Evolutionary conservation across 64 coral and sea anemone genomes (phyloP), one percentile per base, ranked within the genome.

Genomic region (Catalaphyllia jardinei): DNA sequence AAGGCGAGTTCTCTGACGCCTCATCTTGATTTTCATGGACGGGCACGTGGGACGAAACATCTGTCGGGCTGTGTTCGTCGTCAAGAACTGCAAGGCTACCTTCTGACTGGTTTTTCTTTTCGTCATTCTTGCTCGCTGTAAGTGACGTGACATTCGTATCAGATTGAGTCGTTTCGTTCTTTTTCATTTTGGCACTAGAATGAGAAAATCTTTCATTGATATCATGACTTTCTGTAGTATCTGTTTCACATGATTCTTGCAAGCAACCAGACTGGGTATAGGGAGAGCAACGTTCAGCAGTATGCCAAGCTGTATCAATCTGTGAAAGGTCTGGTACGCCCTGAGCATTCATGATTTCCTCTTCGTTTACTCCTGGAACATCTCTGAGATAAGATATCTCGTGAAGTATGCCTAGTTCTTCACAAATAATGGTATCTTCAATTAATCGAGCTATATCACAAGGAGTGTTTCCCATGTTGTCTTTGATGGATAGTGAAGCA

Each of bases 381-480:
- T 77, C 87, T 65, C 87, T 65, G 73, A 78, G 87, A 88, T 88
- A 88, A 77, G 74, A 77, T 88, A 88, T 77, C 74, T 88, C 87
- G 65, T 78, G 22, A 88, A 88, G 87, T 78, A 88, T 88, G 29
- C 87, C 87, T 88, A 88, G 72, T 88, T 88, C 87, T 88, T 88
- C 87, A 88, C 73, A 78, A 64, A 88, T 88, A 39, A 88, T 64
- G 87, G 87, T 88, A 88, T 88, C 87, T n/a, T 88, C 87, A 88
- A 88, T 61, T 88, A 88, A 88, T 88, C 87, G 74, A 88, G 87
- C 87, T 77, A 88, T 65, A 88, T 88, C 87, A 78, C 87, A 88
- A 88, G 87, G 73, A 77, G 87, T 88, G 73, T 88, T 88, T 88
- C 74, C 87, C 87, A 88, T 88, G 87, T 67, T 78, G 72, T 88